Evolutionary conservation across 2,888 invertebrate genomes (phyloP).

Genomic region (Orgyia antiqua): DNA sequence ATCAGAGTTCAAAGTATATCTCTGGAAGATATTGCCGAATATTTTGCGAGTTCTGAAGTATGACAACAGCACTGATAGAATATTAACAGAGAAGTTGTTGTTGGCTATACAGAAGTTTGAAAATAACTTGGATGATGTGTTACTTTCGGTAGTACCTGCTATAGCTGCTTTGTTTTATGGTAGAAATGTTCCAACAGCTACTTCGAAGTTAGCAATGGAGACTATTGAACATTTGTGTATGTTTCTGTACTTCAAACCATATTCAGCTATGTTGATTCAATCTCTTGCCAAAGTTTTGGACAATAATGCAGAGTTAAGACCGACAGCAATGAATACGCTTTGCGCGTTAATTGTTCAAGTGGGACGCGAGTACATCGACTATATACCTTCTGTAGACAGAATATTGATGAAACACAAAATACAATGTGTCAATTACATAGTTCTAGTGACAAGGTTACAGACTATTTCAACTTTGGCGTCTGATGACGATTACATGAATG

Average conservation of each 20-base stretch:
- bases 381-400: slow-evolving; percentile 94
- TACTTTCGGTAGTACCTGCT: slow-evolving; percentile 95
- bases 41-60: slow-evolving; percentile 94
- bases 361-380: slow-evolving; percentile 94
- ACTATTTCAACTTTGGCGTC: slow-evolving; percentile 87
- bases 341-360: slow-evolving; percentile 92
- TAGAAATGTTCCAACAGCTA: slow-evolving; percentile 86
- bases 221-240: slow-evolving; percentile 94
- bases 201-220: slow-evolving; percentile 86
- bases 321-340: slow-evolving; percentile 93
- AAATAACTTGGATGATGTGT: slow-evolving; percentile 95
- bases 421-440: slow-evolving; percentile 86
- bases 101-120: slow-evolving; percentile 95
- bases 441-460: slow-evolving; percentile 85
- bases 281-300: slow-evolving; percentile 93
- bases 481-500: slow-evolving; percentile 84
- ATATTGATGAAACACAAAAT: slow-evolving; percentile 90
- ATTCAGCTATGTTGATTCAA: slow-evolving; percentile 95
- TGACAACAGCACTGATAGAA: slow-evolving; percentile 90
- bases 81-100: slow-evolving; percentile 89
- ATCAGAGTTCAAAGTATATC: slow-evolving; percentile 95
- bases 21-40: slow-evolving; percentile 95
- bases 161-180: slow-evolving; percentile 95
- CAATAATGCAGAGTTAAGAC: slow-evolving; percentile 85
- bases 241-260: slow-evolving; percentile 93